Evolutionary conservation across 2,888 invertebrate species (phyloP), one percentile per base, ranked within the genome.

Genomic region (Drymonia ruficornis): DNA sequence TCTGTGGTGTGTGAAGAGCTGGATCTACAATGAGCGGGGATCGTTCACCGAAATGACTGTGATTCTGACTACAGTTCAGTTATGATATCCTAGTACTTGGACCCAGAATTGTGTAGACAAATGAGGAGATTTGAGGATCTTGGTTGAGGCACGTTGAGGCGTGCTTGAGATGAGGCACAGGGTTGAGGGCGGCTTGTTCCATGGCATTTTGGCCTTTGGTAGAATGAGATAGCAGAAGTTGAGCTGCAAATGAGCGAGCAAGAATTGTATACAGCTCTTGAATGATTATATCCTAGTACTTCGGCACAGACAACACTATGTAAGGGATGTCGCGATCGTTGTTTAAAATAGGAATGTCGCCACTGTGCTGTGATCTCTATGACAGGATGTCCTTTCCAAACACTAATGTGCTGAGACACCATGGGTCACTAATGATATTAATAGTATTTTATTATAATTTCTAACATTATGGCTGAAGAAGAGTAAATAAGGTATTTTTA

Each of bases 251-350:
- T 12, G 36, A 54, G 58, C 9, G 31, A 31, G 9, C 2, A 31
- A 6, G 9, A 11, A 12, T 1, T 31, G 31, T 31, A 2, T 2
- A 2, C 9, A 31, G 57, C 52, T 63, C 45, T 38, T n/a, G 19
- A 45, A 19, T 67, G 52, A 61, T 69, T 56, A 43, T 50, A 55
- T 56, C 68, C 67, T 59, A 55, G 65, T 69, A 67, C 55, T 44
- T n/a, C 53, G 51, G 11, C 13, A 4, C 36, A 36, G n/a, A 13
- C 36, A n/a, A 36, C 36, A 11, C 31, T 3, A 34, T 34, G 31
- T 34, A 9, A 34, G 11, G 9, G 11, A 34, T 12, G 31, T 34
- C 31, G 31, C 12, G n/a, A n/a, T n/a, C n/a, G n/a, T 36, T 1
- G 36, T 36, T n/a, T 36, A 7, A 31, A 8, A 31, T 11, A 2